Percentiles rank a stretch among this genome's conserved stretches.
These are phyloP conservation scores for Archips crataeganus DNA, from an alignment of 2,888 invertebrate species.

Conservation along the genomic window DNA sequence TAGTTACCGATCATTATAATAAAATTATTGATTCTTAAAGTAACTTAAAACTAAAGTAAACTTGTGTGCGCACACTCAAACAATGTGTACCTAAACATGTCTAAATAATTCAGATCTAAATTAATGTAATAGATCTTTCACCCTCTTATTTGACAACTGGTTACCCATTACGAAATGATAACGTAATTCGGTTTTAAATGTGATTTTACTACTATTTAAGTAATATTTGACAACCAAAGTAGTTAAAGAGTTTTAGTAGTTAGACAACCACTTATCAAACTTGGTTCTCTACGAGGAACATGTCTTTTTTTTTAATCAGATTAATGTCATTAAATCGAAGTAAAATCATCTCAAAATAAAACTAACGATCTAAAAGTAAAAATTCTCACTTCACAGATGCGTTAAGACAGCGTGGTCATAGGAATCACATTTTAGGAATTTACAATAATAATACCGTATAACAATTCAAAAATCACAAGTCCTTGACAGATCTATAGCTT, in stretches of 20 bases:
- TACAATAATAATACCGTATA: constrained; percentile 66
- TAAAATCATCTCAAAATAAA: constrained; percentile 44
- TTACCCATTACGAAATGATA: not conserved
- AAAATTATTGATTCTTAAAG: not conserved
- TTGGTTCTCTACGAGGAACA: not conserved
- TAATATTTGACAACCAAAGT: not conserved
- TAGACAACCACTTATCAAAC: not conserved
- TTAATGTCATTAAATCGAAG: not conserved
- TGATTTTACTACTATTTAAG: no score
- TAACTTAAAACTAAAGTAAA: not conserved
- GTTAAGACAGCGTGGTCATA: constrained; percentile 71
- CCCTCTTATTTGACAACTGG: not conserved
- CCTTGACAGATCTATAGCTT: constrained; percentile 68
- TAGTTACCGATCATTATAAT: not conserved
- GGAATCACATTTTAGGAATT: constrained; percentile 66
- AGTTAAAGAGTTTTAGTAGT: not conserved
- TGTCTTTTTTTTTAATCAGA: not conserved
- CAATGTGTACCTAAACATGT: no score
- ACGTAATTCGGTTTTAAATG: not conserved
- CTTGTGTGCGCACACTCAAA: not conserved
- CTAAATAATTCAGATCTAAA: no score
- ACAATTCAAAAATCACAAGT: constrained; percentile 80
- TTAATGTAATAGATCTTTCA: no score
- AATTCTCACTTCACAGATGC: constrained; percentile 80
- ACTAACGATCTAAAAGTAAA: constrained; percentile 48